Conservation (phyloP, 37 sponge, comb jelly and placozoan species). For the Diacarnus erythraeanus region DNA sequence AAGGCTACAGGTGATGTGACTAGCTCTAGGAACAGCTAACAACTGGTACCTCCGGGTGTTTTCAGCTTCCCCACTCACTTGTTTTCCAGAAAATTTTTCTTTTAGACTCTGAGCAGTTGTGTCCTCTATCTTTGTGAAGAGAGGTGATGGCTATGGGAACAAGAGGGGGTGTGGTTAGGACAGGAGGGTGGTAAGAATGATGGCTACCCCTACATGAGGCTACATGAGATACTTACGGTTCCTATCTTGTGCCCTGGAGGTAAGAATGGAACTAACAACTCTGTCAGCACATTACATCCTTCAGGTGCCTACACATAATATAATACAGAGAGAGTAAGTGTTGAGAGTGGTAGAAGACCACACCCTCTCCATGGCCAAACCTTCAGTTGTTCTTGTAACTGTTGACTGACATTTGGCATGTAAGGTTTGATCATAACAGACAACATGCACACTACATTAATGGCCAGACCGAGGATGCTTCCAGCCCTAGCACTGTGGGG, state of each 20-base stretch:
- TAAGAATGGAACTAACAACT: slow-evolving; percentile 63
- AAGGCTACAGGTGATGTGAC: too few species aligned
- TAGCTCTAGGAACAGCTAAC: too few species aligned
- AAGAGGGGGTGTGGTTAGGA: too few species aligned
- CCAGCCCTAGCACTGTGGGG: slow-evolving; percentile 76
- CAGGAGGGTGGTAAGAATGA: too few species aligned
- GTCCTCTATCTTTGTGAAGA: slow-evolving; percentile 86
- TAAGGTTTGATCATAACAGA: slow-evolving; percentile 93
- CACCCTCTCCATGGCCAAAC: background rate
- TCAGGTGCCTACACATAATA: slow-evolving; percentile 58
- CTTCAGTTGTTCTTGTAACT: slow-evolving; percentile 80
- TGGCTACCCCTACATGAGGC: too few species aligned
- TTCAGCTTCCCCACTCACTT: too few species aligned
- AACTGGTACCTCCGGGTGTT: too few species aligned
- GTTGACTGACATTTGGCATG: slow-evolving; percentile 83
- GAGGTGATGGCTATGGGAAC: slow-evolving; percentile 79
- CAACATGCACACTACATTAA: slow-evolving; percentile 80
- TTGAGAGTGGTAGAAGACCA: too few species aligned
- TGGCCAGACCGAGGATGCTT: slow-evolving; percentile 75
- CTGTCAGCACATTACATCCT: slow-evolving; percentile 55
- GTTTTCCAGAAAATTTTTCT: slow-evolving; percentile 66
- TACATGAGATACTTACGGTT: slow-evolving; percentile 55
- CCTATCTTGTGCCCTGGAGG: slow-evolving; percentile 88
- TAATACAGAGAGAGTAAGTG: too few species aligned
- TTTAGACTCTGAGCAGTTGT: slow-evolving; percentile 37